These are phyloP conservation scores for Dasypus novemcinctus DNA, from an alignment of 2,113 vertebrate species.

Conservation along the genomic window DNA sequence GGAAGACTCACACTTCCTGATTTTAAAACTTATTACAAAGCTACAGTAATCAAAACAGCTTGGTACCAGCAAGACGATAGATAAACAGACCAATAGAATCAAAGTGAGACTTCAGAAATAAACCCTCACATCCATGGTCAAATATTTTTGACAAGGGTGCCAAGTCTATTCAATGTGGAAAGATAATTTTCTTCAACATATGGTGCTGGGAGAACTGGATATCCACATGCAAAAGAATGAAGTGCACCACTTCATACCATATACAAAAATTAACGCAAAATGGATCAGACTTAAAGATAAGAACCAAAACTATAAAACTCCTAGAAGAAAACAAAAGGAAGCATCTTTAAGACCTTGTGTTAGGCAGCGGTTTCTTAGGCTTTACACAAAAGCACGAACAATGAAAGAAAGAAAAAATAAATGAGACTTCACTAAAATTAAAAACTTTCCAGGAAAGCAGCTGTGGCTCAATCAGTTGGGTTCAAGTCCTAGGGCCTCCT, in stretches of 20 bases:
- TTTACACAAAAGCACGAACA: neutral
- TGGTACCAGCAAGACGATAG: neutral
- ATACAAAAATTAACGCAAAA: too few species aligned
- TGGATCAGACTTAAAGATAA: too few species aligned
- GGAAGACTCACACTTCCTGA: neutral
- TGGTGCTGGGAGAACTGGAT: too few species aligned
- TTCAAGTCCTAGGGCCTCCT: too few species aligned
- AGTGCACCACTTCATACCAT: too few species aligned
- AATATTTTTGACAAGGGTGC: neutral
- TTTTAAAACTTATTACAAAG: neutral
- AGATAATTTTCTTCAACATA: neutral
- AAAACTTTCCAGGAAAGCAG: too few species aligned
- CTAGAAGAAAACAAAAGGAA: too few species aligned
- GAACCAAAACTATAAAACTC: too few species aligned
- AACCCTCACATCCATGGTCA: neutral
- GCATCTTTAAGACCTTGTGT: too few species aligned
- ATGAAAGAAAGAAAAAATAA: neutral
- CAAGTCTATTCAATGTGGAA: neutral
- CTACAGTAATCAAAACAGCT: neutral
- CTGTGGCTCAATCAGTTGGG: too few species aligned
- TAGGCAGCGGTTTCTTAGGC: too few species aligned
- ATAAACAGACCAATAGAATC: neutral
- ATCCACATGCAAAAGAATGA: too few species aligned
- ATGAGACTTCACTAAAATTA: neutral
- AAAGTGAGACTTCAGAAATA: neutral